Evolutionary conservation across 2,113 vertebrate species (phyloP), one percentile per base, ranked within the genome.

Genomic region (Stictonetta naevosa): DNA sequence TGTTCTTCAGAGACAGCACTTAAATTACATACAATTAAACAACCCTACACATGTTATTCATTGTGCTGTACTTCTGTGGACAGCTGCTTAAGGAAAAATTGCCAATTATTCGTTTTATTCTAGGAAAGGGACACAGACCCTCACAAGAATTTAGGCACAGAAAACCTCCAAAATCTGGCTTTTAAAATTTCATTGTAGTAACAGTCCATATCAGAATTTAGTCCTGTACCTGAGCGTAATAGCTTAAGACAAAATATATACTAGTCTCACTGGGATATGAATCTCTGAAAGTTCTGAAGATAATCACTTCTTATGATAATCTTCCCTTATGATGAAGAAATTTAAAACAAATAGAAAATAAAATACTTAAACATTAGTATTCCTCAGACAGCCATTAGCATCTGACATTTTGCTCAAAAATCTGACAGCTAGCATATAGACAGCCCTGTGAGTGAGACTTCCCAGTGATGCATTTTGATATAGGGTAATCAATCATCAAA

Each of bases 281-380:
- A 78, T 29, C n/a, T 62, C 18, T 7, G 1, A 14, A 82, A 91
- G 36, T 31, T 84, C 62, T 74, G 59, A 77, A 77, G 55, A 78
- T 16, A 87, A 86, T 66, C 44, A 63, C 50, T 46, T 15, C 38
- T 44, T 60, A 33, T 40, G 60, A 75, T 48, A 52, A 66, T 28
- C 48, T 62, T 64, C 33, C 69, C 53, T 84, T 64, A 48, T 25
- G 38, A 13, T 20, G 20, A 55, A 71, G 62, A 80, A 38, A 31
- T 50, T 50, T 82, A 46, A 72, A 90, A 86, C 48, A 85, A 91
- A 92, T 83, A 76, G 77, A 93, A 89, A 93, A 87, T 69, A 69
- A 91, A 89, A 92, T 31, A 53, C 58, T 76, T 95, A 26, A 68
- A 66, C 33, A 68, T 74, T 5, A 84, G n/a, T 86, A 79, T 58